Base-by-base conservation (phyloP, 2,113 vertebrate species). In the Picathartes gymnocephalus region DNA sequence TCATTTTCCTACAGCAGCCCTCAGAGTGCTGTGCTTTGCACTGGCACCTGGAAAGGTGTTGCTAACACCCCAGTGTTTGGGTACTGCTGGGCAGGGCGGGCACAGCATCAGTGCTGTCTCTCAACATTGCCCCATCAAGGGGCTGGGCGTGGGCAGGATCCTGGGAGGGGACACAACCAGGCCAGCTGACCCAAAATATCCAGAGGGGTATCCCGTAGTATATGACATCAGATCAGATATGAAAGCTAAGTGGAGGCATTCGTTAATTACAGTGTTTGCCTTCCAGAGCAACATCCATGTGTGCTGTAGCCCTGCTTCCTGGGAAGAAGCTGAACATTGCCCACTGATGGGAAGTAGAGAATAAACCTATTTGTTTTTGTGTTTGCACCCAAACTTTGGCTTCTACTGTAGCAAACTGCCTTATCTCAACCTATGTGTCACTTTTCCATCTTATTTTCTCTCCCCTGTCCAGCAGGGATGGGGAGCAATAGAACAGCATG, bases 251-350 rank as follows among this genome's bases (percentile, higher is more conserved):
- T 14, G 17, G 8, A 20, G 6, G 22, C 17, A 50, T 25, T 50
- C 2, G 2, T 61, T 40, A 39, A 21, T 40, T 40, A 6, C 30
- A 27, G 5, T 16, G 4, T n/a, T 51, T 51, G 23, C 23, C 37
- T 62, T 78, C 23, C 45, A 28, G 10, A 51, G 13, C 10, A 39
- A 39, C 1, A 0, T 4, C 44, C 33, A 3, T 0, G 0, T 28
- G 37, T 50, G 33, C 37, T 66, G 33, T 10, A 51, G 27, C 13
- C 13, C 37, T 8, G 7, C 45, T 66, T 58, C 28, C 44, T 1
- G 2, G 39, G 39, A n/a, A 66, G 33, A 17, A 65, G 8, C 5
- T 24, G 13, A 58, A 51, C 11, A 51, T n/a, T 27, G 2, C 7
- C n/a, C 4, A 12, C 10, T 66, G 9, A 30, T 30, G 28, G 33